Conservation (phyloP, 1,140 invertebrate genomes). For the Halesus radiatus region DNA sequence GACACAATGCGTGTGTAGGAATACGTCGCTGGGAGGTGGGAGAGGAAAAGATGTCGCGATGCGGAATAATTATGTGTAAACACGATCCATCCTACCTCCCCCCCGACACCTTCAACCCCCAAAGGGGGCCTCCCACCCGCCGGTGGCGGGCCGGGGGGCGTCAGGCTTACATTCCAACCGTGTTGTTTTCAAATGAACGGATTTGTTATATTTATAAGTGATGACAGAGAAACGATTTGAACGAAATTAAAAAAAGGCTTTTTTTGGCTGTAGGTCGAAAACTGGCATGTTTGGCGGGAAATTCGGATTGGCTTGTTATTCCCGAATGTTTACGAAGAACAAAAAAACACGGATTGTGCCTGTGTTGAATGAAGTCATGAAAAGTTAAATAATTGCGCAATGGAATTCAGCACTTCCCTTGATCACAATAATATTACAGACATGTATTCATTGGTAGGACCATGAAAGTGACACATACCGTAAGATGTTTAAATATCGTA, state of each 20-base stretch:
- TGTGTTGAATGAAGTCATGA: too few relatives aligned
- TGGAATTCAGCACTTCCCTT: too few relatives aligned
- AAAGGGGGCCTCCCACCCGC: not conserved
- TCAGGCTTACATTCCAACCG: not conserved
- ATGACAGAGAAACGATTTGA: conserved; percentile 26
- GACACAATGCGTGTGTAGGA: conserved; percentile 34
- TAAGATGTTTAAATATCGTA: too few relatives aligned
- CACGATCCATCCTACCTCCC: conserved; percentile 38
- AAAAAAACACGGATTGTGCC: too few relatives aligned
- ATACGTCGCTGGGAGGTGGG: conserved; percentile 19
- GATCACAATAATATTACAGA: too few relatives aligned
- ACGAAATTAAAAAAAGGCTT: conserved; percentile 11
- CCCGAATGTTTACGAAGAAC: too few relatives aligned
- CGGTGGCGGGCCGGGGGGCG: not conserved
- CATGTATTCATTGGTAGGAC: too few relatives aligned
- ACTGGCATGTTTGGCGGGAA: too few relatives aligned
- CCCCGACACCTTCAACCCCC: not conserved
- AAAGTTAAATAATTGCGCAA: too few relatives aligned
- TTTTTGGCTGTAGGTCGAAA: too few relatives aligned
- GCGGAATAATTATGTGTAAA: conserved; percentile 58
- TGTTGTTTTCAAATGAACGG: conserved; percentile 33
- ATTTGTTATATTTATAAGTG: conserved; percentile 32
- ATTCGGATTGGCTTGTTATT: too few relatives aligned
- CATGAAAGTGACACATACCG: too few relatives aligned
- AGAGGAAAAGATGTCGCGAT: conserved; percentile 50